A percentile compares a stretch with the other conserved stretches of the same genome.
Conservation (phyloP, 2,113 vertebrate species). For the Aptenodytes forsteri region DNA sequence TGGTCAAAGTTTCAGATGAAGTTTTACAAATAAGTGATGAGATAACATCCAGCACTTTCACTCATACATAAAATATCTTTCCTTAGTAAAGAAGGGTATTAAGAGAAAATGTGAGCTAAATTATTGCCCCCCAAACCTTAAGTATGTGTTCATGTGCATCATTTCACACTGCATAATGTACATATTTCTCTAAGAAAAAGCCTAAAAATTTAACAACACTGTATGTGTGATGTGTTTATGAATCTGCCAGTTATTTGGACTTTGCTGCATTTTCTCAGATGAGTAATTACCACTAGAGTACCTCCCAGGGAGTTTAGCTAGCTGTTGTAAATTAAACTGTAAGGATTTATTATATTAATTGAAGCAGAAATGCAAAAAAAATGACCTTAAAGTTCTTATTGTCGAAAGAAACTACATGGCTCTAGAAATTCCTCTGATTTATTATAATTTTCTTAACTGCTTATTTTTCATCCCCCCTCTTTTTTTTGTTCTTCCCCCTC, state of each 20-base stretch:
- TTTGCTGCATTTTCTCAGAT: conserved; percentile 4
- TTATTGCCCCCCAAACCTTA: background rate
- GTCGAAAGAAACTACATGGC: background rate
- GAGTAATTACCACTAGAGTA: conserved; percentile 51
- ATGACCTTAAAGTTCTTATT: background rate
- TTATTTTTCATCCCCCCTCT: rapidly evolving
- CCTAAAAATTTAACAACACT: background rate
- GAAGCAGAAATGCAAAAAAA: conserved; percentile 24
- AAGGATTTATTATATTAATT: conserved; percentile 43
- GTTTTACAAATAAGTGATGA: background rate
- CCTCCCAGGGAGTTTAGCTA: conserved; percentile 50
- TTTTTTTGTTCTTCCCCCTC: background rate
- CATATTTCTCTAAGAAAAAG: background rate
- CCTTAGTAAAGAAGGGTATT: background rate
- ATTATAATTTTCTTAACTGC: background rate
- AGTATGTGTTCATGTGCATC: background rate
- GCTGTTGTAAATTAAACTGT: conserved; percentile 62
- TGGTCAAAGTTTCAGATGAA: background rate
- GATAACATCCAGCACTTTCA: background rate
- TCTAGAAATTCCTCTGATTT: background rate
- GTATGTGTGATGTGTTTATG: background rate
- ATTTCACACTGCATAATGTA: background rate
- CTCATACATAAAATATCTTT: background rate
- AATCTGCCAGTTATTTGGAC: conserved; percentile 50
- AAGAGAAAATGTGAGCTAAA: background rate